Base-by-base conservation (phyloP, 2,888 invertebrate genomes). In the Spisula subtruncata region DNA sequence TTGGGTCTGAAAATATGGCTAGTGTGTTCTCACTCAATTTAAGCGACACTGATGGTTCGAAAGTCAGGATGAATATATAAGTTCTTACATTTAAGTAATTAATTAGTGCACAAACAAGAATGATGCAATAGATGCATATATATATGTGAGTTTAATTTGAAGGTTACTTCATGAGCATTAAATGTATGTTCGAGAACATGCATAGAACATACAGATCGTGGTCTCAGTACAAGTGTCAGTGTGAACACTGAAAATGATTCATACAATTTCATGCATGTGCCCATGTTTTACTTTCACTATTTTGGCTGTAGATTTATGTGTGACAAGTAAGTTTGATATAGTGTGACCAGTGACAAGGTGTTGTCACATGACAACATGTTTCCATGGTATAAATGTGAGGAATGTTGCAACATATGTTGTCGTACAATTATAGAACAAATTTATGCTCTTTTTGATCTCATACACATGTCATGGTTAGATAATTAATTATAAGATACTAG, bases 391-490 rank as follows among this genome's bases (percentile, higher is more conserved):
- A 35, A 25, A 75, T 75, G 75, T 75, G 18, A 18, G 75, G 75
- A 75, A 75, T 75, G 75, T 75, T 75, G 75, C 35, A 75, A 16
- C 75, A 35, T n/a, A n/a, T 12, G 32, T 75, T 32, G 75, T 75
- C 8, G 0, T 16, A 75, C 29, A 32, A 41, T 41, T 8, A 41
- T 41, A 41, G 41, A 5, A 2, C 41, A 41, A 41, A 8, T 2
- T 41, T 41, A 41, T 41, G 4, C 8, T 41, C 41, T 41, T 41
- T 41, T 8, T 41, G 41, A 41, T 41, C 4, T 41, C 41, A 2
- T 41, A n/a, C n/a, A n/a, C n/a, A n/a, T n/a, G n/a, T n/a, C n/a
- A n/a, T n/a, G n/a, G n/a, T n/a, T n/a, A n/a, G n/a, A n/a, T n/a
- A n/a, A n/a, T n/a, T n/a, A n/a, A n/a, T n/a, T n/a, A n/a, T n/a